Percentiles rank a stretch among this genome's conserved stretches.
These are phyloP conservation scores for Ophioderma brevispina DNA, from an alignment of 35 echinoderm and acorn worm genomes.

Conservation along the genomic window DNA sequence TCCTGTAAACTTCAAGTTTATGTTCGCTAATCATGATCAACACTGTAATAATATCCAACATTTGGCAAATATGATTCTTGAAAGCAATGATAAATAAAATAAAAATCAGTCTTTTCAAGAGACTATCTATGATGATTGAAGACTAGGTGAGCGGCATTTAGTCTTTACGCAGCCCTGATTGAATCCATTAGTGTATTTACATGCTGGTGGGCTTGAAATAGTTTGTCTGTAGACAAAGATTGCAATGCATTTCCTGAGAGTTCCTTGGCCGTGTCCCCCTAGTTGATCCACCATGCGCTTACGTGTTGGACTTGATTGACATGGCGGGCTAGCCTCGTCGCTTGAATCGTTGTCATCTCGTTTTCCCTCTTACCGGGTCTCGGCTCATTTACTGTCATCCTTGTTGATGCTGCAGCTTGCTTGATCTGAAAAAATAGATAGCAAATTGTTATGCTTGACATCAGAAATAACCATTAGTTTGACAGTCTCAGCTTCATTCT, in stretches of 20 bases:
- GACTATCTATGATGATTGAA: not conserved
- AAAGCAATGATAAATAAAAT: too few species aligned
- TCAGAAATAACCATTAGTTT: too few species aligned
- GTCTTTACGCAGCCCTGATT: conserved; percentile 80
- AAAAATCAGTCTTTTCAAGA: not conserved
- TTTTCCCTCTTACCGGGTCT: conserved; percentile 51
- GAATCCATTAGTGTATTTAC: conserved; percentile 77
- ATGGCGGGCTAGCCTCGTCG: not conserved
- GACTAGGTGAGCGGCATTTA: conserved; percentile 80
- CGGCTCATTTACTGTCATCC: too few species aligned
- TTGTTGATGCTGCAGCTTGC: too few species aligned
- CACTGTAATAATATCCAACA: too few species aligned
- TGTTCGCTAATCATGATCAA: too few species aligned
- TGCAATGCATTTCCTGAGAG: conserved; percentile 51
- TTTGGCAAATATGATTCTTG: too few species aligned
- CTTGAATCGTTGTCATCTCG: not conserved
- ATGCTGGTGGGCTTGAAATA: conserved; percentile 86
- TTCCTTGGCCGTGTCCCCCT: conserved; percentile 38
- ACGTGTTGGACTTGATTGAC: conserved; percentile 41
- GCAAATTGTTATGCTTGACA: too few species aligned
- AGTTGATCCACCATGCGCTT: conserved; percentile 46
- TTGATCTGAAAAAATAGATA: too few species aligned
- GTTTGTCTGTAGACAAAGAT: conserved; percentile 41
- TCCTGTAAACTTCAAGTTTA: too few species aligned
- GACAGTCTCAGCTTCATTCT: too few species aligned